Evolutionary conservation across 2,113 vertebrate genomes (phyloP), one percentile per base, ranked within the genome.

Genomic region (Hypanus sabinus): DNA sequence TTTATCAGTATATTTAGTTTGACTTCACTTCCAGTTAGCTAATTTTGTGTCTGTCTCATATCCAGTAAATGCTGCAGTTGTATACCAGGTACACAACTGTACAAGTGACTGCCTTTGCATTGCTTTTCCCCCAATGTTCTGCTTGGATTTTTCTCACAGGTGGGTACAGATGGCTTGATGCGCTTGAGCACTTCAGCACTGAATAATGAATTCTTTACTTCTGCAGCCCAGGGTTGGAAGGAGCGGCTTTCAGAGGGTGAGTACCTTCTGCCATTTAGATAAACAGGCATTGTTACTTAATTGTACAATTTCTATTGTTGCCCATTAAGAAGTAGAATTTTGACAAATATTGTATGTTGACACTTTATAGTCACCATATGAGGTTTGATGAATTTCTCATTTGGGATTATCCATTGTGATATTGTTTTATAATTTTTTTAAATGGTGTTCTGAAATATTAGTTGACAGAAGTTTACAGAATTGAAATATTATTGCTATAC

Each of bases 141-240:
- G 0, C 38, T 0, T 94, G 55, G 77, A 55, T n/a, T 73, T 94
- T 94, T 96, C 94, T 95, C 94, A 0, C 96, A 99, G 99, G 97
- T 97, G 8, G 98, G 98, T 95, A 94, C 98, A 0, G 99, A 99
- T 0, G 98, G 98, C 70, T 94, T 98, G 80, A 96, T 98, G 97
- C 99, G 97, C 96, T 97, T 99, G 94, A 99, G 97, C 80, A 97
- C 97, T 94, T 99, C 98, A 0, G 98, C 99, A 0, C 97, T 99
- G 95, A 99, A 99, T 96, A 99, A 99, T 4, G 99, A 99, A 95
- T 99, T 99, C 96, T 99, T 99, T 95, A 98, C 98, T 0, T 99
- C 98, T 9, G 99, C 99, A 24, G 98, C 99, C 1, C 99, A 99
- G 95, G 98, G 98, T 12, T 99, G 99, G 99, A 99, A 99, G 95